Base-by-base conservation (phyloP, 1,140 invertebrate species). In the Brachionus koreanus region DNA sequence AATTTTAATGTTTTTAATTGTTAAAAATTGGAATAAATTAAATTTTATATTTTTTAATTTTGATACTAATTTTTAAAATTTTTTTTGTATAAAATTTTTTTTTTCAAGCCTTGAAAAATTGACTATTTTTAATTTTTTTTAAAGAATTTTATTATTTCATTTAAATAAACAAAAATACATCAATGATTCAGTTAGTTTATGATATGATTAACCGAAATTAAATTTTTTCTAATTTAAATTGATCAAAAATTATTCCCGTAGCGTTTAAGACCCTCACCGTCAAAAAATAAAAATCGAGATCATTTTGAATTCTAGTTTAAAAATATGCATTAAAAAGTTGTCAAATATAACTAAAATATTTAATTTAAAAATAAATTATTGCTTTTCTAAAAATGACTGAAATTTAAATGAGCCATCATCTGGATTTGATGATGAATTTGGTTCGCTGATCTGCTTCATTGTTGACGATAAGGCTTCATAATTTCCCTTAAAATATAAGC, bases 401-500 rank as follows among this genome's bases (percentile, higher is more conserved):
- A 74, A 74, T 46, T 49, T 74, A 46, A 35, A 46, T 2, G 69
- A 74, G 23, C 69, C 69, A 74, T 74, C 69, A 46, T 74, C 69
- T 13, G 69, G 69, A 74, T 74, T 74, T 19, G 75, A 42, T 57
- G 75, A 57, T 57, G 52, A 57, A 57, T 61, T 16, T 23, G 4
- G 9, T 12, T 37, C 35, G 88, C 94, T 96, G 88, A 98, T 98
- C 89, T 97, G 95, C 86, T 96, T 95, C 67, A 98, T 89, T n/a
- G 95, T 96, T 12, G 94, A 93, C 87, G 98, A 95, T 77, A 98
- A 89, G 72, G 94, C 93, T 84, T 93, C 91, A 87, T 96, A 94
- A 89, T 97, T 97, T 33, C 95, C 95, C 85, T 94, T 95, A 89
- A 97, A 98, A 89, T 98, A 98, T 2, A 95, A 95, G 46, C 95